phyloP scores from a whole-genome alignment of 2,113 vertebrate genomes.

The Cochlearius cochlearius region DNA sequence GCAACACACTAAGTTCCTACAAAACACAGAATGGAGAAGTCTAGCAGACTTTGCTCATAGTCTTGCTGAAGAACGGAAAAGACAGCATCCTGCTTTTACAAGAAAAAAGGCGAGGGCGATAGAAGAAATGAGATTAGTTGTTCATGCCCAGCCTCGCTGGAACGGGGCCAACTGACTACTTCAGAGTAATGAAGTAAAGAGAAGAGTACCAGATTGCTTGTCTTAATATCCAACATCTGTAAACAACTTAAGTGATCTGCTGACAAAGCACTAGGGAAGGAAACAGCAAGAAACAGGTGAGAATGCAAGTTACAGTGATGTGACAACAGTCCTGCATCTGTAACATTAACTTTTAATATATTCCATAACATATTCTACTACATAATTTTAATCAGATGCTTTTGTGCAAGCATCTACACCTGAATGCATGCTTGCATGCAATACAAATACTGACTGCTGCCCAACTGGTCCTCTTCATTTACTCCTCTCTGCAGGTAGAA shows the following conservation, averaged over 20 bases:
- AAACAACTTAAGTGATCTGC: conserved; percentile 7
- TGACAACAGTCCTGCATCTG: neutral
- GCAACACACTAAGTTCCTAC: neutral
- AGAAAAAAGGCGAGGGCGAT: neutral
- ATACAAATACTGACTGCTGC: neutral
- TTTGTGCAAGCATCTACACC: neutral
- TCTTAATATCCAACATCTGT: neutral
- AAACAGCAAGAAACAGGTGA: neutral
- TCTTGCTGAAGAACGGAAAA: neutral
- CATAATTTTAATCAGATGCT: neutral
- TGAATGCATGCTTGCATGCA: neutral
- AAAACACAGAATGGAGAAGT: neutral
- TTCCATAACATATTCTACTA: neutral
- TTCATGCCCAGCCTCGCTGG: neutral
- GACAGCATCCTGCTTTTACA: neutral
- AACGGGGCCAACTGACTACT: neutral
- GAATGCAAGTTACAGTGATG: neutral
- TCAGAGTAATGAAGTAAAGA: conserved; percentile 4
- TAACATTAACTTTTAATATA: neutral
- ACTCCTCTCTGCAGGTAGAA: neutral
- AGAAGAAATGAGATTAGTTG: neutral
- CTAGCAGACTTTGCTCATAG: neutral
- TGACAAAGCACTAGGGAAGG: conserved; percentile 1
- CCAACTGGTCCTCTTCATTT: neutral
- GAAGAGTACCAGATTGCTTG: neutral